Conservation (phyloP, 2,797 vertebrate species). For the Australoheros facetus region DNA sequence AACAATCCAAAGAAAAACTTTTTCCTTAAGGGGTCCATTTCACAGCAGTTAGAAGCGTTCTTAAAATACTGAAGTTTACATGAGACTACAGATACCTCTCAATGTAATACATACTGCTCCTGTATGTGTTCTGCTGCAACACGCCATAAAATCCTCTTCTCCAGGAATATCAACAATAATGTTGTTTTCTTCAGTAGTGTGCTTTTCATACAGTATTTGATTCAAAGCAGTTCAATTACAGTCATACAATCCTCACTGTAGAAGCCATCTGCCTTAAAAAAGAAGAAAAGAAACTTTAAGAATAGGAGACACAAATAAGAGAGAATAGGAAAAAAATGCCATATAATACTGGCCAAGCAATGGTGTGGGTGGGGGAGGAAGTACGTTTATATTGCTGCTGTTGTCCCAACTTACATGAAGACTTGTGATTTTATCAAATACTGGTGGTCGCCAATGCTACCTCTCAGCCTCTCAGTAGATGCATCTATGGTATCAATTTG, state of each 20-base stretch:
- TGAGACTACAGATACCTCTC: not conserved
- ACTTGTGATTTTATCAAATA: not conserved
- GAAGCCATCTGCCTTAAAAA: not conserved
- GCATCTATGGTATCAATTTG: too few species aligned
- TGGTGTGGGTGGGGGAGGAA: not conserved
- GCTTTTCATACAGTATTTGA: not conserved
- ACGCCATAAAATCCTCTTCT: not conserved
- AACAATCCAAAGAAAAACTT: constrained; percentile 2
- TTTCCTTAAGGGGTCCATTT: not conserved
- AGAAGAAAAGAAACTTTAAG: fast-evolving
- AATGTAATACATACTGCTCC: not conserved
- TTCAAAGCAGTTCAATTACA: not conserved
- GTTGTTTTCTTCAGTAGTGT: not conserved
- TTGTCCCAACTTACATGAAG: not conserved
- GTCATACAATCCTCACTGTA: not conserved
- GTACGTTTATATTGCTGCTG: not conserved
- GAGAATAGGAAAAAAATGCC: not conserved
- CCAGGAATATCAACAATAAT: not conserved
- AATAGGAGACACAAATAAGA: not conserved
- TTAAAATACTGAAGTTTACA: not conserved
- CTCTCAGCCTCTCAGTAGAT: too few species aligned
- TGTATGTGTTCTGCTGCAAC: not conserved
- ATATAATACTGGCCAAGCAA: not conserved
- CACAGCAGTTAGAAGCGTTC: not conserved
- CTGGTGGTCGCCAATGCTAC: too few species aligned